phyloP scores from a whole-genome alignment of 2,888 invertebrate species.

The Scaptomyza polygonia region DNA sequence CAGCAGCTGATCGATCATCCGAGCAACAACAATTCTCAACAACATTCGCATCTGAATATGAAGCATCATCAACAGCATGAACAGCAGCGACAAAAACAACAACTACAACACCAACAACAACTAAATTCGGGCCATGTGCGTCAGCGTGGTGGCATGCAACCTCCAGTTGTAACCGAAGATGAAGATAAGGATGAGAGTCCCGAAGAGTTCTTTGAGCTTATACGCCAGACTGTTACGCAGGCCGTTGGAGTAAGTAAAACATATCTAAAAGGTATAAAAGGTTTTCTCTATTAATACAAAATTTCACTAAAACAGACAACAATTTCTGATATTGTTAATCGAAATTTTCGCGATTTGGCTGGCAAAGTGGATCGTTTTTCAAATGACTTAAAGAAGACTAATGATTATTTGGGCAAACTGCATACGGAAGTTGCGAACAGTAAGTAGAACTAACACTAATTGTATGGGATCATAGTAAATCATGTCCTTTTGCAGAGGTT shows the following conservation, averaged over 20 bases:
- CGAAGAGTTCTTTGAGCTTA: conserved; percentile 82
- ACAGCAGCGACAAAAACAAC: conserved; percentile 13
- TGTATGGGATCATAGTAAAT: not conserved
- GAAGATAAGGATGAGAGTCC: conserved; percentile 81
- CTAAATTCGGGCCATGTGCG: conserved; percentile 13
- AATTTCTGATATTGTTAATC: conserved; percentile 73
- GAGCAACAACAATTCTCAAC: conserved; percentile 23
- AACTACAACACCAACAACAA: conserved; percentile 4
- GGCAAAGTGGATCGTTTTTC: conserved; percentile 78
- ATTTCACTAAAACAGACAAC: conserved; percentile 76
- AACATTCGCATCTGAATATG: conserved; percentile 16
- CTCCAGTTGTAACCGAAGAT: conserved; percentile 41
- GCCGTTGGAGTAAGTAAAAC: conserved; percentile 78
- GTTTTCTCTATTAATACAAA: too few species aligned
- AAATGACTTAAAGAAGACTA: conserved; percentile 72
- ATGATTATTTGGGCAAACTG: conserved; percentile 68
- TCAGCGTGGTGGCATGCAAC: conserved; percentile 27
- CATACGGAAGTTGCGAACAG: conserved; percentile 76
- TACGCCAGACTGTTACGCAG: conserved; percentile 78
- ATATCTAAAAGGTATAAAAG: too few species aligned
- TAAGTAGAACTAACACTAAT: conserved; percentile 53
- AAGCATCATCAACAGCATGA: conserved; percentile 18
- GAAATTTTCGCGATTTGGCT: conserved; percentile 78
- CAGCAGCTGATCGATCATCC: conserved; percentile 40
- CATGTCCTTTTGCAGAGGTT: conserved; percentile 67